phyloP scores from a whole-genome alignment of 2,888 invertebrate genomes.

The Sinelater perroti region DNA sequence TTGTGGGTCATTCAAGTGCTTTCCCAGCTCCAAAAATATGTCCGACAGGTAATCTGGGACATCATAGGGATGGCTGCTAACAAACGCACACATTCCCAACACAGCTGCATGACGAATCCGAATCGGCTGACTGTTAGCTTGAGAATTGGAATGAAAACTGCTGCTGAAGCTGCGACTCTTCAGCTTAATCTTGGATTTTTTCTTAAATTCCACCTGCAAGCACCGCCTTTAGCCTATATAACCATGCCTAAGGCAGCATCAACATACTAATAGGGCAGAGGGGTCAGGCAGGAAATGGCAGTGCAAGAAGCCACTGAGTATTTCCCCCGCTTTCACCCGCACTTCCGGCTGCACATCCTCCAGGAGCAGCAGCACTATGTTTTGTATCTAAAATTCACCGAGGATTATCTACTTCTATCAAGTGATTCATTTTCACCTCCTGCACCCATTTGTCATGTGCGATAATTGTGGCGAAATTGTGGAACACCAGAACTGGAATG shows the following conservation, averaged over 20 bases:
- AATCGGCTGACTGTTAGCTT: constrained; percentile 50
- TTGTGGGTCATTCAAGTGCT: constrained; percentile 86
- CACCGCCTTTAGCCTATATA: not conserved
- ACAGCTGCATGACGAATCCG: constrained; percentile 83
- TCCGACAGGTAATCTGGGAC: constrained; percentile 80
- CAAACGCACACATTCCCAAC: constrained; percentile 86
- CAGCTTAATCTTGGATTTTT: constrained; percentile 62
- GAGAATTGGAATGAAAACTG: constrained; percentile 40
- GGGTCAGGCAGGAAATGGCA: constrained; percentile 78
- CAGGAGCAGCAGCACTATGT: constrained; percentile 72
- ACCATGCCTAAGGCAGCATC: not conserved
- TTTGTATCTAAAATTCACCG: constrained; percentile 62
- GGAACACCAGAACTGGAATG: constrained; percentile 75
- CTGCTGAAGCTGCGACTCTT: constrained; percentile 46
- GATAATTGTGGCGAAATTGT: constrained; percentile 72
- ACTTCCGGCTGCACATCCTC: constrained; percentile 82
- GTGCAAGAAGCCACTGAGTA: constrained; percentile 86
- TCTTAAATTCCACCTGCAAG: constrained; percentile 67
- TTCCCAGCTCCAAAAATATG: constrained; percentile 79
- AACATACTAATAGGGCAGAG: constrained; percentile 64
- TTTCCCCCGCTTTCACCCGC: constrained; percentile 80
- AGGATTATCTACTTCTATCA: not conserved
- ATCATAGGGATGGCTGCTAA: constrained; percentile 89
- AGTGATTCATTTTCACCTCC: constrained; percentile 55
- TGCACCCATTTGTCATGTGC: constrained; percentile 64